A percentile compares a stretch with the other conserved stretches of the same genome.
phyloP scores from a whole-genome alignment of 1,140 invertebrate species.

The Drosophila arawakana region DNA sequence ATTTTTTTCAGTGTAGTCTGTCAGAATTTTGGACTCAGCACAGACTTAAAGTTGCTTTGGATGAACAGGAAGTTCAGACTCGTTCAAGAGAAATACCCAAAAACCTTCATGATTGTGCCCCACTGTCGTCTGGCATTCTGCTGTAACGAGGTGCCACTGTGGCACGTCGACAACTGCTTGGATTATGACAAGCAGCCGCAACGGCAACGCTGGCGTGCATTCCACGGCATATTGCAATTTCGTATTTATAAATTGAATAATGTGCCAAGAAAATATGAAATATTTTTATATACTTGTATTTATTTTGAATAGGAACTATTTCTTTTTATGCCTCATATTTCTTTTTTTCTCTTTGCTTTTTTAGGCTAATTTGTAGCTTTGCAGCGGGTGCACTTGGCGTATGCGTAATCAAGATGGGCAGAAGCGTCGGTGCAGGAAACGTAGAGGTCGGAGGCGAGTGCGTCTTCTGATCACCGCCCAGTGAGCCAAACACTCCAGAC shows the following conservation, averaged over 20 bases:
- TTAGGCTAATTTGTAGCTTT: slow-evolving; percentile 10
- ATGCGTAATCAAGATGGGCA: slow-evolving; percentile 32
- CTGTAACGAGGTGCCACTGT: slow-evolving; percentile 26
- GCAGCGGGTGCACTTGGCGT: slow-evolving; percentile 35
- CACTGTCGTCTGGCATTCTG: too few species aligned
- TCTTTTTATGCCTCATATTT: slow-evolving; percentile 28
- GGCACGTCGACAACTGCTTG: slow-evolving; percentile 72
- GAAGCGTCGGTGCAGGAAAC: slow-evolving; percentile 50
- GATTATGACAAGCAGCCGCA: slow-evolving; percentile 77
- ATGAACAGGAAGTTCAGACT: too few species aligned
- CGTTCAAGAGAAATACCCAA: too few species aligned
- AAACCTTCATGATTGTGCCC: too few species aligned
- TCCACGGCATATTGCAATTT: slow-evolving; percentile 75
- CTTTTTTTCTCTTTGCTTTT: not conserved
- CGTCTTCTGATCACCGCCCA: slow-evolving; percentile 40
- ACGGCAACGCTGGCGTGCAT: slow-evolving; percentile 64
- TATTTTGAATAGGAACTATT: slow-evolving; percentile 26
- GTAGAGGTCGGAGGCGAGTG: slow-evolving; percentile 44
- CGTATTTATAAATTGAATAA: slow-evolving; percentile 82
- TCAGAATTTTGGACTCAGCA: too few species aligned
- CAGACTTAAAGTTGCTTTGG: too few species aligned
- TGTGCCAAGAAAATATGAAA: slow-evolving; percentile 78
- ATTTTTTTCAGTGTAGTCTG: too few species aligned
- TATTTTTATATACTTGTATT: slow-evolving; percentile 53
- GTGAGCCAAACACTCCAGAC: slow-evolving; percentile 46